A percentile compares a stretch with the other conserved stretches of the same genome.
phyloP scores from a whole-genome alignment of 1,140 invertebrate species.

The Bombus terrestris region DNA sequence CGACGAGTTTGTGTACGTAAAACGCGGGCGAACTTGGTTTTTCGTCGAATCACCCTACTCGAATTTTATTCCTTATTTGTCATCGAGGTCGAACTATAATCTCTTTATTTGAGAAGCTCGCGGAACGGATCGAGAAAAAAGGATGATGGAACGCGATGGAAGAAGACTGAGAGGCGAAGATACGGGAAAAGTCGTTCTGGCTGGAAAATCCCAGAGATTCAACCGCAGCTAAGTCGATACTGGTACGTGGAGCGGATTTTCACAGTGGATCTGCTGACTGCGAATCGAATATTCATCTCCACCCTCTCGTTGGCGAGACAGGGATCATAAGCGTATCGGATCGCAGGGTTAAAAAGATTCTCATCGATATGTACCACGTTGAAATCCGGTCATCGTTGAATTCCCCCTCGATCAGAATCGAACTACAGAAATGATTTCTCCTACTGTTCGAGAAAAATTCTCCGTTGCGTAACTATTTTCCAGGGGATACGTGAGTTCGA shows the following conservation, averaged over 20 bases:
- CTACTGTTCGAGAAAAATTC: neutral
- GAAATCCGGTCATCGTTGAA: constrained; percentile 5
- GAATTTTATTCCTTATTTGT: constrained; percentile 27
- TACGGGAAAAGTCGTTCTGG: constrained; percentile 14
- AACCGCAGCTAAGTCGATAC: constrained; percentile 7
- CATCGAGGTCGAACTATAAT: neutral
- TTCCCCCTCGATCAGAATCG: neutral
- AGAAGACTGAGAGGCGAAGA: neutral
- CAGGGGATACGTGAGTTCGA: neutral
- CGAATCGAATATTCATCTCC: constrained; percentile 50
- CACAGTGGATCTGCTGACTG: constrained; percentile 18
- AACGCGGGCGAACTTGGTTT: neutral
- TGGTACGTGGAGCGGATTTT: constrained; percentile 36
- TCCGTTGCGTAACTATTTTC: neutral
- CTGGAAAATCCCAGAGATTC: constrained; percentile 31
- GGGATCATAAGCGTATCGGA: neutral
- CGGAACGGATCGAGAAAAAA: neutral
- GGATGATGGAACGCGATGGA: constrained; percentile 19
- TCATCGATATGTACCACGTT: neutral
- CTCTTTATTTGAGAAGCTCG: constrained; percentile 22
- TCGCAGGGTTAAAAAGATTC: neutral
- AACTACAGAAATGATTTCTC: neutral
- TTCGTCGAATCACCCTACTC: neutral
- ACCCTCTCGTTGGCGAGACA: neutral
- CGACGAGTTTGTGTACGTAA: neutral